phyloP scores from a whole-genome alignment of 2,888 invertebrate species.

The Choristoneura rosaceana region DNA sequence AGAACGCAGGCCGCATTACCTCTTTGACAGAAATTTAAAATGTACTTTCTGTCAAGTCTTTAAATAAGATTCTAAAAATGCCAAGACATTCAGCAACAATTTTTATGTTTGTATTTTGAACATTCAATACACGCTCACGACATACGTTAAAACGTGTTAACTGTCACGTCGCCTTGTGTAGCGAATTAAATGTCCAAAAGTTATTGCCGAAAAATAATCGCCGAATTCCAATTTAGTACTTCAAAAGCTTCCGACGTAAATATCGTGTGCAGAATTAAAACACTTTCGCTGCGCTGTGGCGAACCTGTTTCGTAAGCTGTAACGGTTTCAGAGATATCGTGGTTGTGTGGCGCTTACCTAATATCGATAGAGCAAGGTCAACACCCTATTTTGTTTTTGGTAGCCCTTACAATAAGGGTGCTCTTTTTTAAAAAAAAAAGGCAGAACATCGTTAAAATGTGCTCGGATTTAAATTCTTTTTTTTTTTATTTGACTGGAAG shows the following conservation, averaged over 20 bases:
- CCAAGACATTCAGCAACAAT: background rate
- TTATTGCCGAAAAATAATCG: slow-evolving; percentile 26
- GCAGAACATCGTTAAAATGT: too few species aligned
- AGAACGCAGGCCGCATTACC: too few species aligned
- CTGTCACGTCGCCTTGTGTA: slow-evolving; percentile 23
- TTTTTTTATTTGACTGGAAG: too few species aligned
- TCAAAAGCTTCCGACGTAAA: slow-evolving; percentile 38
- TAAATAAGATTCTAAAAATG: background rate
- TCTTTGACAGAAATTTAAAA: too few species aligned
- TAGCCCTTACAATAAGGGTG: background rate
- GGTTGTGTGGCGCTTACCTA: slow-evolving; percentile 17
- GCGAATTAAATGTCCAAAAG: slow-evolving; percentile 27
- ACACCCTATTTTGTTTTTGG: slow-evolving; percentile 4
- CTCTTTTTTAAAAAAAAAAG: background rate
- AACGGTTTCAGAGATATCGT: slow-evolving; percentile 34
- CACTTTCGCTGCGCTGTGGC: slow-evolving; percentile 48
- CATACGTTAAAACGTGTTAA: slow-evolving; percentile 24
- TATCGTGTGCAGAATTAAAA: slow-evolving; percentile 50
- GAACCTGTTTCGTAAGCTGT: slow-evolving; percentile 46
- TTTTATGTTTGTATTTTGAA: slow-evolving; percentile 11
- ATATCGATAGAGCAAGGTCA: slow-evolving; percentile 24
- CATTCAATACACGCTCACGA: slow-evolving; percentile 5
- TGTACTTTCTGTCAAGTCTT: background rate
- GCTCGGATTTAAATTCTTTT: too few species aligned
- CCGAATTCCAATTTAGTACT: slow-evolving; percentile 35